Percentiles rank a stretch among this genome's conserved stretches.
phyloP scores from a whole-genome alignment of 2,113 vertebrate genomes.

The Otolemur garnettii region DNA sequence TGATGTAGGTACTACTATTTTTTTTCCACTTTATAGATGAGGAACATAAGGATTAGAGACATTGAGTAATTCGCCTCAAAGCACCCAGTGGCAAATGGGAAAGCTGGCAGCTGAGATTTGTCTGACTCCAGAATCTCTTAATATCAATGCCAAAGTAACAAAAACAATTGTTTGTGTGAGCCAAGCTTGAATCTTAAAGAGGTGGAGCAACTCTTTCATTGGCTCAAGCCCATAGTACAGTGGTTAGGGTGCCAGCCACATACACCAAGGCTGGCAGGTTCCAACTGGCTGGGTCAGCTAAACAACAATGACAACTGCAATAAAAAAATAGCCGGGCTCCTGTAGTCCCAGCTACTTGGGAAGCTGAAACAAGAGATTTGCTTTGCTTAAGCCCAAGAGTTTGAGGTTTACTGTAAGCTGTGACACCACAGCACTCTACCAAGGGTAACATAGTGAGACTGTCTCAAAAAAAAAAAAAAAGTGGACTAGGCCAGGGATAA shows the following conservation, averaged over 20 bases:
- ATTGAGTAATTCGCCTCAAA: not conserved
- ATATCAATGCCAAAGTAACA: not conserved
- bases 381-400: too few relatives aligned
- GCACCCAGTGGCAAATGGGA: not conserved
- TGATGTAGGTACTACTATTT: not conserved
- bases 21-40: not conserved
- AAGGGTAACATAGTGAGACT: too few relatives aligned
- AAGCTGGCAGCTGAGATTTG: not conserved
- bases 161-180: not conserved
- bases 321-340: too few relatives aligned
- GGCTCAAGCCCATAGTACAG: too few relatives aligned
- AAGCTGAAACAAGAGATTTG: too few relatives aligned
- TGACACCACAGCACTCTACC: too few relatives aligned
- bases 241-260: too few relatives aligned
- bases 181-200: not conserved
- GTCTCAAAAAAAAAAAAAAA: not conserved
- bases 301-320: too few relatives aligned
- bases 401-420: too few relatives aligned
- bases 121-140: constrained; percentile 12
- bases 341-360: too few relatives aligned
- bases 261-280: too few relatives aligned
- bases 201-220: not conserved
- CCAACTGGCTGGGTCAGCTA: too few relatives aligned
- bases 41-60: not conserved
- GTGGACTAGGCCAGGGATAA: not conserved